Evolutionary conservation across 1,140 invertebrate species (phyloP).

Genomic region (Lucilia sericata): DNA sequence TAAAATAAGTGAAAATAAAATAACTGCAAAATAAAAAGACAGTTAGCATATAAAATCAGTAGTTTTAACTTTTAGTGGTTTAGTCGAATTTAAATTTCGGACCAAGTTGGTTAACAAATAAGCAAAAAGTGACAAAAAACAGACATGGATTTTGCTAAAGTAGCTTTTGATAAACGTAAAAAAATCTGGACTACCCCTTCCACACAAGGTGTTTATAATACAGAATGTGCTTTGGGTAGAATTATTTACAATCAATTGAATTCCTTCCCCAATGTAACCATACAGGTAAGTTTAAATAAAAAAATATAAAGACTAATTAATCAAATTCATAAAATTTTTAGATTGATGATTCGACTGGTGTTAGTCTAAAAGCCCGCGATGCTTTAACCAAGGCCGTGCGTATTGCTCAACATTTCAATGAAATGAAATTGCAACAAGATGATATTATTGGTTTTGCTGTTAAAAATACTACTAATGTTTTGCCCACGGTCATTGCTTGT

Average conservation of each 20-base stretch:
- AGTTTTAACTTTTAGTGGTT: neutral
- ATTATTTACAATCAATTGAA: neutral
- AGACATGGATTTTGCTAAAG: neutral
- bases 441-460: conserved; percentile 59
- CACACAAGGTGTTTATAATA: neutral
- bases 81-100: neutral
- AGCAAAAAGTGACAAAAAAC: too few species aligned
- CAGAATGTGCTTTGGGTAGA: neutral
- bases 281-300: neutral
- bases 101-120: neutral
- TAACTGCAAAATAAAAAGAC: neutral
- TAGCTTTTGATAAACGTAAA: neutral
- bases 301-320: neutral
- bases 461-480: conserved; percentile 59
- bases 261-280: conserved; percentile 1
- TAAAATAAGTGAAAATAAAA: neutral
- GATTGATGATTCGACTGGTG: conserved; percentile 55
- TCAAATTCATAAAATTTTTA: conserved; percentile 18
- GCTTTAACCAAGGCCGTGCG: conserved; percentile 57
- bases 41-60: neutral
- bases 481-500: conserved; percentile 57
- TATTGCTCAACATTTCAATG: conserved; percentile 57
- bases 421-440: conserved; percentile 55
- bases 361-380: conserved; percentile 52
- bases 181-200: neutral